Conservation (phyloP, 2,888 invertebrate genomes). For the Spisula subtruncata region DNA sequence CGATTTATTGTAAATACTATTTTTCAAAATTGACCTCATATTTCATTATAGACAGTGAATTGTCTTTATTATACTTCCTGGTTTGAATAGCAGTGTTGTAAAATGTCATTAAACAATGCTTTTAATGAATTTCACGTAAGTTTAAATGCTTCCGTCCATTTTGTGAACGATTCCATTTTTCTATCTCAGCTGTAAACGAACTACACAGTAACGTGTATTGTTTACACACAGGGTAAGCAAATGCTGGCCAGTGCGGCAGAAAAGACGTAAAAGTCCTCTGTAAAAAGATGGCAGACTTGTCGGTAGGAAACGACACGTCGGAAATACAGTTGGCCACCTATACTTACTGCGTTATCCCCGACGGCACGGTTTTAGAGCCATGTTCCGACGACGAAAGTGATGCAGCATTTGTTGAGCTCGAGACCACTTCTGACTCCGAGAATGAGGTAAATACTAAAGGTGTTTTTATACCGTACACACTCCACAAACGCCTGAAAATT, state of each 20-base stretch:
- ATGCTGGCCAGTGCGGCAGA: not conserved
- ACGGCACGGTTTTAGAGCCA: not conserved
- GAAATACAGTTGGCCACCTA: not conserved
- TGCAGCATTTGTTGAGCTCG: slow-evolving; percentile 6
- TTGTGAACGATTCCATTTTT: not conserved
- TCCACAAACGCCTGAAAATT: no score
- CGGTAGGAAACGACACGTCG: not conserved
- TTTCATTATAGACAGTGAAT: no score
- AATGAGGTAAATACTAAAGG: no score
- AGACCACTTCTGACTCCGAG: not conserved
- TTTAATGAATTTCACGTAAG: not conserved
- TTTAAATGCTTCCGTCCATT: not conserved
- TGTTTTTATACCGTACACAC: no score
- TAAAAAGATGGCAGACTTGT: not conserved
- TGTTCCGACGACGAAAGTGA: not conserved
- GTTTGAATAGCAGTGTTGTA: no score
- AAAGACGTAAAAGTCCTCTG: not conserved
- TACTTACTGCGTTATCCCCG: slow-evolving; percentile 4
- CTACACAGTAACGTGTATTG: not conserved
- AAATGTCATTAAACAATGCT: not conserved
- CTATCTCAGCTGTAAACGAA: not conserved
- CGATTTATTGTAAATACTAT: not conserved
- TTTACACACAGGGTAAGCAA: slow-evolving; percentile 7
- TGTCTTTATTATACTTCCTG: no score
- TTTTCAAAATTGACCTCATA: no score